Conservation (phyloP, 2,113 vertebrate genomes). For the Sinocyclocheilus anshuiensis region DNA sequence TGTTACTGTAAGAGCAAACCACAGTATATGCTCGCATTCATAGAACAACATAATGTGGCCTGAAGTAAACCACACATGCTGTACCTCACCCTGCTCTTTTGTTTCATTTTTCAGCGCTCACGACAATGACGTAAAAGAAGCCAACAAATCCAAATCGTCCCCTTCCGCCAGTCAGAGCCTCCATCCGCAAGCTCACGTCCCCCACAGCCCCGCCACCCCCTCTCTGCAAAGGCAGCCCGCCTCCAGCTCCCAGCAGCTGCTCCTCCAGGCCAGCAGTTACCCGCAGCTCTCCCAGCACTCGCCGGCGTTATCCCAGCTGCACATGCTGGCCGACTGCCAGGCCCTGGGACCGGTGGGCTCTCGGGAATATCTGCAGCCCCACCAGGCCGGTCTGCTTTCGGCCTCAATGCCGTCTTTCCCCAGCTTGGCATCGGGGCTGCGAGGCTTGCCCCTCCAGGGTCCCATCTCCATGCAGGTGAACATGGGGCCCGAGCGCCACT, state of each 20-base stretch:
- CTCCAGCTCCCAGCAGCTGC: slow-evolving; percentile 76
- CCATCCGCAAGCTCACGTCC: slow-evolving; percentile 67
- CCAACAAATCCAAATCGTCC: slow-evolving; percentile 80
- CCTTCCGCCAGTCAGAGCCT: slow-evolving; percentile 66
- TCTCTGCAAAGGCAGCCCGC: slow-evolving; percentile 54
- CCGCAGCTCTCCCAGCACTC: slow-evolving; percentile 75
- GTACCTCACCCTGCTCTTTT: neutral
- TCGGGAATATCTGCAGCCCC: slow-evolving; percentile 81
- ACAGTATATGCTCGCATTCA: neutral
- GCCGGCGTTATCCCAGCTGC: slow-evolving; percentile 76
- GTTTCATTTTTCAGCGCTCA: slow-evolving; percentile 74
- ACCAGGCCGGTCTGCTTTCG: slow-evolving; percentile 69
- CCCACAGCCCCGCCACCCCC: slow-evolving; percentile 54
- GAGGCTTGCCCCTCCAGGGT: slow-evolving; percentile 72
- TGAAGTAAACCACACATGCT: neutral
- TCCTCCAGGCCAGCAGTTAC: slow-evolving; percentile 81
- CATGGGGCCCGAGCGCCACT: slow-evolving; percentile 75
- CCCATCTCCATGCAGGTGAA: slow-evolving; percentile 83
- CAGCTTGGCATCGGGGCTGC: slow-evolving; percentile 68
- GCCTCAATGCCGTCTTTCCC: slow-evolving; percentile 70
- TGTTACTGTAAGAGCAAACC: slow-evolving; percentile 83
- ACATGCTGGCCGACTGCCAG: slow-evolving; percentile 78
- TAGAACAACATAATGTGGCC: neutral
- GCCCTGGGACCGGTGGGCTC: slow-evolving; percentile 81
- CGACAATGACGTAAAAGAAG: slow-evolving; percentile 84